These are phyloP conservation scores for Zygothrica quintamaculata DNA, from an alignment of 2,888 invertebrate species.

Conservation along the genomic window DNA sequence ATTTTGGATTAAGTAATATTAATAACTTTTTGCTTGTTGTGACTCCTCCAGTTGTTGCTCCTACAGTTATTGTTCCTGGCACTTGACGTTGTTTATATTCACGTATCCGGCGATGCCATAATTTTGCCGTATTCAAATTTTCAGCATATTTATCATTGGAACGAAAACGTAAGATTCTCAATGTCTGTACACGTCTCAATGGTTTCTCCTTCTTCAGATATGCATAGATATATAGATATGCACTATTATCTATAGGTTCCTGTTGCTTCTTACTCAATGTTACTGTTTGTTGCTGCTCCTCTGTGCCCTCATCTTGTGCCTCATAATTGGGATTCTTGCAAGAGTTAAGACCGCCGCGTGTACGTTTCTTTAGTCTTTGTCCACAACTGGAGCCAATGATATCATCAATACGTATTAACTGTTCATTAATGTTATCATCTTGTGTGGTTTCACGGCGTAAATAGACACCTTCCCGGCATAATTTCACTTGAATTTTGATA, in stretches of 20 bases:
- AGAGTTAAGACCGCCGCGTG: conserved; percentile 86
- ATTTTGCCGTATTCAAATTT: conserved; percentile 92
- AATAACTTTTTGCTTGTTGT: conserved; percentile 86
- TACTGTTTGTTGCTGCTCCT: conserved; percentile 20
- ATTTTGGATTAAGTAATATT: conserved; percentile 96
- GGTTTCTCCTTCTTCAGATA: conserved; percentile 90
- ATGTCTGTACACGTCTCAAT: conserved; percentile 90
- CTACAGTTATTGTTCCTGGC: conserved; percentile 6
- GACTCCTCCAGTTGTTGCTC: not conserved
- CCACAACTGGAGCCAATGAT: conserved; percentile 91
- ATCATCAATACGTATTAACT: conserved; percentile 90
- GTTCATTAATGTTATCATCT: conserved; percentile 88
- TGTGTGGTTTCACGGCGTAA: conserved; percentile 88
- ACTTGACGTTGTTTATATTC: conserved; percentile 86
- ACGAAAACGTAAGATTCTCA: conserved; percentile 92
- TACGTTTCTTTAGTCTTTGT: conserved; percentile 64
- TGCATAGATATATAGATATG: conserved; percentile 94
- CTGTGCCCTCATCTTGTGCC: conserved; percentile 5
- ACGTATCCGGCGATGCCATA: conserved; percentile 91
- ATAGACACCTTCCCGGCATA: conserved; percentile 90
- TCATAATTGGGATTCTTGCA: conserved; percentile 87
- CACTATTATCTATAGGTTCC: conserved; percentile 89
- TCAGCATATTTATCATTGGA: conserved; percentile 93
- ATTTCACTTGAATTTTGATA: conserved; percentile 91
- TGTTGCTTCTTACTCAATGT: not conserved